Evolutionary conservation across 2,113 vertebrate species (phyloP).

Genomic region (Gasterosteus aculeatus): DNA sequence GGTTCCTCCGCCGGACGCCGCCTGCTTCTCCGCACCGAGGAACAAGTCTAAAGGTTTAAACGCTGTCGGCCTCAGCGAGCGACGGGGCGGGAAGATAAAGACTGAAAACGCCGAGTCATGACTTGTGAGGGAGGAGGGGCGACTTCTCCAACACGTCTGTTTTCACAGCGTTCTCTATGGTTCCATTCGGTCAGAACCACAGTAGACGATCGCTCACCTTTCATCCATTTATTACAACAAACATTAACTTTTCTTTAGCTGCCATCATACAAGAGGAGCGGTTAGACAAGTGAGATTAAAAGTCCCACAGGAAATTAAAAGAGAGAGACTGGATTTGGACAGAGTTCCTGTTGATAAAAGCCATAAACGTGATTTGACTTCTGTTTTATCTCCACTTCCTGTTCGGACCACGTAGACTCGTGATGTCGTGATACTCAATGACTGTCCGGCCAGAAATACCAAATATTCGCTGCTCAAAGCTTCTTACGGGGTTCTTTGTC

Average conservation of each 20-base stretch:
- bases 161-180: not conserved
- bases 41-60: not conserved
- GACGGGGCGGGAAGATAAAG: not conserved
- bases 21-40: not conserved
- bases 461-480: not conserved
- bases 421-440: not conserved
- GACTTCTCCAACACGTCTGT: not conserved
- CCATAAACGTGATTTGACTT: conserved; percentile 3
- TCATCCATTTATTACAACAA: not conserved
- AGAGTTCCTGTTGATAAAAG: not conserved
- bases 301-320: not conserved
- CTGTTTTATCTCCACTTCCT: not conserved
- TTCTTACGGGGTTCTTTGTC: not conserved
- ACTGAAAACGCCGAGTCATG: conserved; percentile 6
- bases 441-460: not conserved
- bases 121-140: too few relatives aligned
- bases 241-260: not conserved
- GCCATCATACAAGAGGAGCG: not conserved
- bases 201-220: not conserved
- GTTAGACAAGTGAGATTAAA: not conserved
- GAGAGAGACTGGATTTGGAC: not conserved
- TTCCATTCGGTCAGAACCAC: not conserved
- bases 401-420: not conserved
- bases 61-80: not conserved
- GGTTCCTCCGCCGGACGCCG: not conserved